Base-by-base conservation (phyloP, 2,113 vertebrate species). In the Gallinago jamesoni region DNA sequence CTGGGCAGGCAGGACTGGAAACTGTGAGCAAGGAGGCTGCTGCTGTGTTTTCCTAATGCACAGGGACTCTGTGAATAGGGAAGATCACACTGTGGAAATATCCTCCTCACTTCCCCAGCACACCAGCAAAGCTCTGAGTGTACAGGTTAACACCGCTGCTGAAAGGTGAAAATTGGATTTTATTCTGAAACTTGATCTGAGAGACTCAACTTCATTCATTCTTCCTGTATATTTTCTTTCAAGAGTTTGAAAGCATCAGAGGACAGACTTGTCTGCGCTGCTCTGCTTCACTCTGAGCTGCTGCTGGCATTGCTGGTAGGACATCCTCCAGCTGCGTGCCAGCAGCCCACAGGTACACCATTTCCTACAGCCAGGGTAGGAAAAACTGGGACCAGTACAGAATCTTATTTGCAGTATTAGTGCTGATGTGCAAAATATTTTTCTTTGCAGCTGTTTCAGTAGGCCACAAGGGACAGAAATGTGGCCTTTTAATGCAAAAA, bases 151-250 rank as follows among this genome's bases (percentile, higher is more conserved):
- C 95, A 90, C 69, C 80, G 87, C n/a, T 18, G 56, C 60, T 78
- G 90, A 81, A 78, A 93, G 73, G 88, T 88, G 79, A 80, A 90
- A 96, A 94, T 90, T 72, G 80, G 69, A 92, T 96, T 96, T 89
- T 81, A 45, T 92, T 75, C 79, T n/a, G 35, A 70, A 90, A 63
- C 31, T 47, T 15, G 23, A 35, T 41, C 79, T 55, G 60, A 62
- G 76, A 93, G 57, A 81, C n/a, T 48, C 64, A 89, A 81, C 43
- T 78, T 72, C 21, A 64, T 77, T 92, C 35, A 37, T 37, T 37
- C 35, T 37, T 37, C 39, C 62, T 5, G 1, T 4, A 56, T 28
- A 57, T 28, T 83, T 90, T 20, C 76, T 88, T 90, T 70, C 3
- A 12, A 60, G 23, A 39, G 30, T 81, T 89, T 41, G 43, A 87